Conservation (phyloP, 2,113 vertebrate species). For the Pogonocichla stellata region DNA sequence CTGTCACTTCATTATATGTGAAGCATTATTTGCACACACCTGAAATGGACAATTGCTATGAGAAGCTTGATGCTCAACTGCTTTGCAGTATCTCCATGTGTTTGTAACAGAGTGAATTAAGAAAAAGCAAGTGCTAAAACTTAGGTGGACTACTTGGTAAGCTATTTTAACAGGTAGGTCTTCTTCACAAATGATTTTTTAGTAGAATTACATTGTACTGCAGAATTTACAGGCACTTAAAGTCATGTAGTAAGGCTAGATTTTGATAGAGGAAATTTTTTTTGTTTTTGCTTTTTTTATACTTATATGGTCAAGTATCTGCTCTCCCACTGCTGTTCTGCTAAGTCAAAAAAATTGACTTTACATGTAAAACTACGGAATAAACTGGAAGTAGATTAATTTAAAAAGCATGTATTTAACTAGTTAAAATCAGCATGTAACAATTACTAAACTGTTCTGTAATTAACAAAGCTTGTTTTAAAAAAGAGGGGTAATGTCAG, state of each 20-base stretch:
- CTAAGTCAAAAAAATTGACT: neutral
- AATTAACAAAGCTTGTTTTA: neutral
- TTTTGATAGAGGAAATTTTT: neutral
- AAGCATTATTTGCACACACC: neutral
- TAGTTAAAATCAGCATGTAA: neutral
- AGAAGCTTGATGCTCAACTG: neutral
- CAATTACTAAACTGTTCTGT: neutral
- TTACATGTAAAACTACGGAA: neutral
- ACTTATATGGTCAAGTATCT: neutral
- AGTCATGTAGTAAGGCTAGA: neutral
- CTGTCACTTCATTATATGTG: neutral
- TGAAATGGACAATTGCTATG: neutral
- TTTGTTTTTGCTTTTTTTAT: neutral
- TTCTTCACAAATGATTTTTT: neutral
- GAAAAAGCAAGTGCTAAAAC: neutral
- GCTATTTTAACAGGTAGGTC: neutral
- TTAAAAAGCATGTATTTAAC: neutral
- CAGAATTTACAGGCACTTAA: neutral
- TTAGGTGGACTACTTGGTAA: neutral
- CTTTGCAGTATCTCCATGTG: neutral
- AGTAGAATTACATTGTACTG: neutral
- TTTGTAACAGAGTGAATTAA: neutral
- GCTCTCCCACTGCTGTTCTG: neutral
- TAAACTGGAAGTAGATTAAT: neutral
- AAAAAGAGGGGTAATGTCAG: neutral